Percentiles rank a stretch among this genome's conserved stretches.
These are phyloP conservation scores for Chunga burmeisteri DNA, from an alignment of 2,113 vertebrate genomes.

Conservation along the genomic window DNA sequence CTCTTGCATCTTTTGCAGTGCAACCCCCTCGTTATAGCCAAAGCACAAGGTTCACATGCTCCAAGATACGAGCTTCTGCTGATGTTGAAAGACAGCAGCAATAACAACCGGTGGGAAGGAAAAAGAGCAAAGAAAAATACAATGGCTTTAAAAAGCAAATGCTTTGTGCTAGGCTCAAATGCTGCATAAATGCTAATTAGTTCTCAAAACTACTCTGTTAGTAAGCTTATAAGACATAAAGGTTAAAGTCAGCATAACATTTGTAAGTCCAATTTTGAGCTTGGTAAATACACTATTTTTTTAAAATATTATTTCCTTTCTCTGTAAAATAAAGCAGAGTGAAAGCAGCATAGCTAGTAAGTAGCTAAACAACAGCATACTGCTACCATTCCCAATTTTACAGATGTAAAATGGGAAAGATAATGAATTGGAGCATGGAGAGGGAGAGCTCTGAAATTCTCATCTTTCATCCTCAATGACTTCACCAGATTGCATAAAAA, in stretches of 20 bases:
- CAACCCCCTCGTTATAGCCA: conserved; percentile 12
- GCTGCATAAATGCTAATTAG: neutral
- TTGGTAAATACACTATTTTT: neutral
- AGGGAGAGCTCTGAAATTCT: neutral
- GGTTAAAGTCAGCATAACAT: neutral
- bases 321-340: neutral
- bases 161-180: neutral
- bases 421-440: neutral
- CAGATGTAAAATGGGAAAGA: neutral
- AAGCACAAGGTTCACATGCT: conserved; percentile 3
- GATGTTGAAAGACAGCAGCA: neutral
- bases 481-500: neutral
- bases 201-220: neutral
- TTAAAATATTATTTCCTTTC: neutral
- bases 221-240: neutral
- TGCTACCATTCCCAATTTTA: neutral
- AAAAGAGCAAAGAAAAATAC: conserved; percentile 1
- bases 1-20: conserved; percentile 31
- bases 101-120: neutral
- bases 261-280: neutral
- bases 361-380: neutral
- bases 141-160: neutral
- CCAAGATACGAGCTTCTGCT: conserved; percentile 31
- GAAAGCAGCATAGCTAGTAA: neutral
- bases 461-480: neutral